phyloP scores from a whole-genome alignment of 1,140 invertebrate species.

The Scaptodrosophila lebanonensis region DNA sequence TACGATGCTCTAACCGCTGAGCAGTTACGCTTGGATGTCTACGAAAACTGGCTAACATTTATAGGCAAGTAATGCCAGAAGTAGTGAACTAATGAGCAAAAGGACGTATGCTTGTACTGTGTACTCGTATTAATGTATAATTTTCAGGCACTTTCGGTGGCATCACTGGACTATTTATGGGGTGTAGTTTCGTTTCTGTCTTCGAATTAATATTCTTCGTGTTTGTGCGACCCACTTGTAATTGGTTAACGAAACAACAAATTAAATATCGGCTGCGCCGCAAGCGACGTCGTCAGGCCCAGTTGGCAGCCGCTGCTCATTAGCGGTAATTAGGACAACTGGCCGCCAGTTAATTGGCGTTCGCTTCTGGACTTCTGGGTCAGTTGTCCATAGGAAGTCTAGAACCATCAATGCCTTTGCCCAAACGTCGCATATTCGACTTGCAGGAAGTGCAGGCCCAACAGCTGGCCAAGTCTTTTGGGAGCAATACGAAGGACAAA shows the following conservation, averaged over 20 bases:
- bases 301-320: constrained; percentile 7
- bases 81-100: not conserved
- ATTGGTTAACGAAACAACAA: constrained; percentile 57
- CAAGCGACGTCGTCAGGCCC: constrained; percentile 6
- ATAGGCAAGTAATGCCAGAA: constrained; percentile 42
- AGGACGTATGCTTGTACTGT: constrained; percentile 10
- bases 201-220: constrained; percentile 82
- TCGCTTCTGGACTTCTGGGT: not conserved
- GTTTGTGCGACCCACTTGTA: constrained; percentile 60
- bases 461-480: constrained; percentile 17
- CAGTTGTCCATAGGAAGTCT: constrained; percentile 1
- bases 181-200: constrained; percentile 82
- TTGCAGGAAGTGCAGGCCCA: constrained; percentile 46
- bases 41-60: constrained; percentile 78
- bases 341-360: constrained; percentile 7
- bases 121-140: constrained; percentile 5
- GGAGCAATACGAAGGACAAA: not conserved
- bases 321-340: constrained; percentile 36
- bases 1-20: constrained; percentile 80
- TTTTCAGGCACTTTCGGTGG: constrained; percentile 82
- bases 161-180: constrained; percentile 82
- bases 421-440: constrained; percentile 61
- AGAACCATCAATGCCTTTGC: constrained; percentile 37
- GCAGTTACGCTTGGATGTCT: constrained; percentile 79
- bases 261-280: constrained; percentile 43